Evolutionary conservation across 2,113 vertebrate species (phyloP).

Genomic region (Hippoglossus stenolepis): DNA sequence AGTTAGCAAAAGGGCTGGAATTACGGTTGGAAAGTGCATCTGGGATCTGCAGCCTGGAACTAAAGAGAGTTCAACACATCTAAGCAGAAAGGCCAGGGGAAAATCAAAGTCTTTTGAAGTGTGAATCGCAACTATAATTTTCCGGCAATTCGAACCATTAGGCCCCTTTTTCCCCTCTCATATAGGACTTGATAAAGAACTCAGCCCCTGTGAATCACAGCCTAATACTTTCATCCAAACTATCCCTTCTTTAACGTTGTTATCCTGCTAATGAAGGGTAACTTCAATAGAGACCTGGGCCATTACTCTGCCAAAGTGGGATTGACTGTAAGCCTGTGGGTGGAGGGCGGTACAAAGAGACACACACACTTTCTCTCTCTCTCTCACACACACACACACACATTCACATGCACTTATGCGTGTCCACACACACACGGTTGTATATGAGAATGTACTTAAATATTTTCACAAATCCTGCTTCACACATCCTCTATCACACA

Average conservation of each 20-base stretch:
- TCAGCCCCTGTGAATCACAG: constrained; percentile 46
- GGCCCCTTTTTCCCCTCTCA: constrained; percentile 47
- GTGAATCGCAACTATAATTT: constrained; percentile 73
- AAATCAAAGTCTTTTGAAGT: constrained; percentile 78
- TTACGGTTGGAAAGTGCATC: constrained; percentile 63
- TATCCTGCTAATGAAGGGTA: constrained; percentile 67
- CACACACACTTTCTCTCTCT: neutral
- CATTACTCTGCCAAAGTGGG: constrained; percentile 59
- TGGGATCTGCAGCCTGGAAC: constrained; percentile 55
- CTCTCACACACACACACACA: neutral
- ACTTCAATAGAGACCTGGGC: constrained; percentile 64
- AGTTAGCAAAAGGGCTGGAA: constrained; percentile 41
- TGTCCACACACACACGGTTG: too few species aligned
- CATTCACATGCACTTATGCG: neutral
- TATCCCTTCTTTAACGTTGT: constrained; percentile 52
- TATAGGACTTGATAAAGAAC: constrained; percentile 66
- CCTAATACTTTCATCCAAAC: constrained; percentile 73
- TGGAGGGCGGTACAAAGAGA: constrained; percentile 36
- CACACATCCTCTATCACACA: neutral
- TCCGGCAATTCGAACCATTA: constrained; percentile 74
- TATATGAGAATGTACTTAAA: neutral
- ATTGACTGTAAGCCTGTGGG: constrained; percentile 58
- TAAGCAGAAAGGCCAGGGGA: constrained; percentile 66
- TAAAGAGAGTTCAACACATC: constrained; percentile 69
- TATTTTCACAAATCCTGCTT: neutral